Conservation (phyloP, 1,140 invertebrate species). For the Bradynema listronoti region DNA sequence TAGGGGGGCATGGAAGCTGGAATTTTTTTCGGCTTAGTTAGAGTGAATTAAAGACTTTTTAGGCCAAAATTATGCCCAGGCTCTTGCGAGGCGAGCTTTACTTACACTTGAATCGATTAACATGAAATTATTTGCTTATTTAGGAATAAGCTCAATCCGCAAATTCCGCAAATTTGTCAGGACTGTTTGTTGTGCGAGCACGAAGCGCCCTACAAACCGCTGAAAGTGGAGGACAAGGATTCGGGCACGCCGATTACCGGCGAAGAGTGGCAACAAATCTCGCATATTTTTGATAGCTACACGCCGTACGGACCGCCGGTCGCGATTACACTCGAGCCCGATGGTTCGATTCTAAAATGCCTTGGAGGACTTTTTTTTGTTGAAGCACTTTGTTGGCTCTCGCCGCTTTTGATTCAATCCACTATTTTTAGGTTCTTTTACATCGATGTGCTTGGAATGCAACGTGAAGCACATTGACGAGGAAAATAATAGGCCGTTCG, state of each 20-base stretch:
- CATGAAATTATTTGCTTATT: constrained; percentile 1
- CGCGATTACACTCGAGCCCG: neutral
- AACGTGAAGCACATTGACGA: neutral
- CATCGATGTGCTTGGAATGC: constrained; percentile 15
- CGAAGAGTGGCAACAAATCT: constrained; percentile 26
- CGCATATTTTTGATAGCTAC: constrained; percentile 3
- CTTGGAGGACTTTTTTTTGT: neutral
- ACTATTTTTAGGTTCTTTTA: constrained; percentile 6
- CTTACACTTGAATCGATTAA: neutral
- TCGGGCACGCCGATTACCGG: constrained; percentile 18
- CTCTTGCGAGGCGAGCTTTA: no score
- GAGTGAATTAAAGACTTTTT: no score
- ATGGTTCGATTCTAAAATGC: neutral
- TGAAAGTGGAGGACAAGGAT: constrained; percentile 8
- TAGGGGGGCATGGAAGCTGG: no score
- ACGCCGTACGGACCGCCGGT: neutral
- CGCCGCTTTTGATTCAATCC: no score
- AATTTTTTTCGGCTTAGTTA: no score
- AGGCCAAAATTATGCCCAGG: no score
- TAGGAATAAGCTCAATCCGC: constrained; percentile 7
- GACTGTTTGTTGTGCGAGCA: constrained; percentile 35
- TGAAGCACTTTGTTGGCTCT: no score
- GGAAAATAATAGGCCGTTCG: constrained; percentile 15
- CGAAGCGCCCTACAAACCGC: constrained; percentile 16
- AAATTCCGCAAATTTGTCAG: constrained; percentile 30